Evolutionary conservation across 2,113 vertebrate species (phyloP).

Genomic region (Peromyscus polionotus): DNA sequence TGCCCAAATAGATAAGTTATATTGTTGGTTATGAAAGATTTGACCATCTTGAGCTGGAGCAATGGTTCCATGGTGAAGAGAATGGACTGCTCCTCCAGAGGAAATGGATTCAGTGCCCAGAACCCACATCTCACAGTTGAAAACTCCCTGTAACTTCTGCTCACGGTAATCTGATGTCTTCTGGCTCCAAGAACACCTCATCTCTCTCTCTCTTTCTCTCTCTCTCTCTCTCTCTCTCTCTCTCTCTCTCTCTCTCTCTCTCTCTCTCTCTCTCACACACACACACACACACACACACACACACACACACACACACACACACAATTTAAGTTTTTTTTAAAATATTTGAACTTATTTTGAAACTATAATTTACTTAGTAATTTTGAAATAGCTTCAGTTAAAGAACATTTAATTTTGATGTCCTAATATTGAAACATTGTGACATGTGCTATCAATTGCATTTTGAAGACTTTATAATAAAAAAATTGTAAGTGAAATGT

Average conservation of each 20-base stretch:
- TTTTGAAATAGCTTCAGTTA: neutral
- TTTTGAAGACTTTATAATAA: neutral
- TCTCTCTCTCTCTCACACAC: no score
- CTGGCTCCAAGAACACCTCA: neutral
- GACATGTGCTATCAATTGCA: neutral
- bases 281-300: neutral
- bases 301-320: neutral
- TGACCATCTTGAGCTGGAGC: neutral
- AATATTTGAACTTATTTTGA: neutral
- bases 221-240: no score
- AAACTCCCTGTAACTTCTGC: neutral
- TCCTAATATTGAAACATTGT: slow-evolving; percentile 16
- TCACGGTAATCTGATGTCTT: neutral
- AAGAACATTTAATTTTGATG: neutral
- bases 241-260: no score
- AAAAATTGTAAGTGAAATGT: neutral
- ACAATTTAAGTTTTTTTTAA: neutral
- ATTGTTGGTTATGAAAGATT: neutral
- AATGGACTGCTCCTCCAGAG: neutral
- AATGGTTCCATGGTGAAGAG: neutral
- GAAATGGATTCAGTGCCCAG: neutral
- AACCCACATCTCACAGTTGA: no score
- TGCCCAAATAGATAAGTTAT: neutral
- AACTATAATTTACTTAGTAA: slow-evolving; percentile 33
- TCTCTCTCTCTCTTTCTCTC: no score